Evolutionary conservation across 2,113 vertebrate genomes (phyloP).

Genomic region (Tragelaphus strepsiceros): DNA sequence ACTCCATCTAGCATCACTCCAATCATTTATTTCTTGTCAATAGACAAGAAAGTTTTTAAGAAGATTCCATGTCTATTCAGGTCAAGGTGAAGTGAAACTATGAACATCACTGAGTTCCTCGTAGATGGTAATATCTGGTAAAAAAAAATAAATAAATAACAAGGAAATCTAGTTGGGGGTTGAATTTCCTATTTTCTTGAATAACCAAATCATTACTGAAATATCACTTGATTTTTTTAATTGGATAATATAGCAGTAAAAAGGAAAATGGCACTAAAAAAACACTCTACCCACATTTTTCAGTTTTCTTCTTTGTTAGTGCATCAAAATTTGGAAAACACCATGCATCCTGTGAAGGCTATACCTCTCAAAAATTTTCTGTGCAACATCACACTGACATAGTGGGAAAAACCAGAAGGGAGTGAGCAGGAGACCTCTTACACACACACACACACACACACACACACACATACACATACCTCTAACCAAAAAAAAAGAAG

Average conservation of each 20-base stretch:
- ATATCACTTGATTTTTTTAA: neutral
- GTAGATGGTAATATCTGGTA: neutral
- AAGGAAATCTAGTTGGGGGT: neutral
- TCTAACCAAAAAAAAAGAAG: neutral
- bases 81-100: neutral
- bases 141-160: neutral
- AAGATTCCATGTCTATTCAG: neutral
- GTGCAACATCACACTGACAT: neutral
- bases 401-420: neutral
- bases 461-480: neutral
- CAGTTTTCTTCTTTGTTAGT: constrained; percentile 17
- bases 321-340: neutral
- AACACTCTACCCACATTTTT: neutral
- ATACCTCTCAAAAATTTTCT: neutral
- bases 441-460: neutral
- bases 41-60: neutral
- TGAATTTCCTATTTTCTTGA: constrained; percentile 15
- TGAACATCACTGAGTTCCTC: neutral
- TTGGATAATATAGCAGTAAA: neutral
- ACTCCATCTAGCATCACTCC: neutral
- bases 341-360: neutral
- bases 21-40: neutral
- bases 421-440: neutral
- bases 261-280: constrained; percentile 1
- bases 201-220: neutral